Conservation (phyloP, 2,797 vertebrate species). For the Gymnocypris eckloni region DNA sequence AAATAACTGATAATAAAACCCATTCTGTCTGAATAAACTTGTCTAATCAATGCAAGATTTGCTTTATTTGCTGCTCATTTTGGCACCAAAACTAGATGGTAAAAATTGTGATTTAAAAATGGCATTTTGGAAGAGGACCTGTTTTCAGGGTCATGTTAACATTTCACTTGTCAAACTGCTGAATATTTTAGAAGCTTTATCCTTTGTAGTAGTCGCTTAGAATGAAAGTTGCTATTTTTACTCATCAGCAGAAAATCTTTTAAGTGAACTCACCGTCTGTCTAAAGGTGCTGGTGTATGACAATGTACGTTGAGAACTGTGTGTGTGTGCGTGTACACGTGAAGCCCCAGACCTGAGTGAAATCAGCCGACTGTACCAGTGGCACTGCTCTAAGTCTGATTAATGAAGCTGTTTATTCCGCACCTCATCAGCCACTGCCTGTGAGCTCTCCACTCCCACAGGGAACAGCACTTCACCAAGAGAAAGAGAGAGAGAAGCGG, state of each 20-base stretch:
- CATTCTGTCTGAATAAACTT: neutral
- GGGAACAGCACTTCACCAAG: conserved; percentile 43
- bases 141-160: neutral
- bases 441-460: conserved; percentile 44
- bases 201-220: conserved; percentile 7
- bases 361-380: conserved; percentile 53
- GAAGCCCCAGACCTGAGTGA: conserved; percentile 33
- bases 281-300: neutral
- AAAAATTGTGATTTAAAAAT: neutral
- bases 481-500: conserved; percentile 60
- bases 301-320: neutral
- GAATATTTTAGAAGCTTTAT: conserved; percentile 19
- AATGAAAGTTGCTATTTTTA: conserved; percentile 40
- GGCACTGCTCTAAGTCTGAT: conserved; percentile 57
- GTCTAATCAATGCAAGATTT: neutral
- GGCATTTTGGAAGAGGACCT: neutral
- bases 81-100: neutral
- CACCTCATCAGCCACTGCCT: conserved; percentile 52
- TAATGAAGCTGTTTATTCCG: conserved; percentile 61
- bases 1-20: neutral
- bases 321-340: neutral
- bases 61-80: neutral
- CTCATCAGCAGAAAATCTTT: conserved; percentile 57
- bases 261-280: conserved; percentile 8
- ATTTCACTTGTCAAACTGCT: conserved; percentile 29